A percentile compares a stretch with the other conserved stretches of the same genome.
phyloP scores from a whole-genome alignment of 2,113 vertebrate species.

The Ancistrus triradiatus region DNA sequence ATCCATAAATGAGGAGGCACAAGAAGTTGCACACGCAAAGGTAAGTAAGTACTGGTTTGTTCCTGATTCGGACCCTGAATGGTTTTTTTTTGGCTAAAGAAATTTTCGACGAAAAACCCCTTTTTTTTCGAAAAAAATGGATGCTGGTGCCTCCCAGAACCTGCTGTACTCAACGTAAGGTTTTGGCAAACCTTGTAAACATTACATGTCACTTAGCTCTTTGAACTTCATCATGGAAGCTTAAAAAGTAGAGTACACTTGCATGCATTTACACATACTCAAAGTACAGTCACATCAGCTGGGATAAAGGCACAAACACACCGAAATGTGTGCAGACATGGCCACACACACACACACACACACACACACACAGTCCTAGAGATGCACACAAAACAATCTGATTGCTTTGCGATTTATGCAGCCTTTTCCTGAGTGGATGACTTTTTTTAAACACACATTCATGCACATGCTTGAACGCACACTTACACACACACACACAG shows the following conservation, averaged over 20 bases:
- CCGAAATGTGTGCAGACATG: conserved; percentile 10
- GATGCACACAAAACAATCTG: neutral
- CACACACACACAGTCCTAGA: neutral
- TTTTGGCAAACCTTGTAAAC: conserved; percentile 40
- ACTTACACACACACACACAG: conserved; percentile 2
- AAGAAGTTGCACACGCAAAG: too few species aligned
- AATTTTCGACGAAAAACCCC: too few species aligned
- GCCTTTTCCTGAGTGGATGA: conserved; percentile 42
- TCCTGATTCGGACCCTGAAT: conserved; percentile 42
- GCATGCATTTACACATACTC: conserved; percentile 24
- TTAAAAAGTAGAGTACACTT: conserved; percentile 21
- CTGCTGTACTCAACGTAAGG: neutral
- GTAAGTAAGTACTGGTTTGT: conserved; percentile 26
- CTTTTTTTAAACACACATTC: neutral
- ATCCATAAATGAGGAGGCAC: conserved; percentile 12
- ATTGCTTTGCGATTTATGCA: conserved; percentile 31
- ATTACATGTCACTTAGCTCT: conserved; percentile 32
- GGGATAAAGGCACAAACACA: conserved; percentile 37
- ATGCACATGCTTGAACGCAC: conserved; percentile 15
- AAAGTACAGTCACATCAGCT: conserved; percentile 41
- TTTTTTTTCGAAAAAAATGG: conserved; percentile 37
- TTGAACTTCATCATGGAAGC: conserved; percentile 41
- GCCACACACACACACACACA: neutral
- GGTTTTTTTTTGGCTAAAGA: conserved; percentile 49
- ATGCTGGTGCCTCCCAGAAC: neutral